A percentile compares a stretch with the other conserved stretches of the same genome.
Evolutionary conservation across 2,113 vertebrate species (phyloP).

Genomic region (Campylomormyrus tamandua): DNA sequence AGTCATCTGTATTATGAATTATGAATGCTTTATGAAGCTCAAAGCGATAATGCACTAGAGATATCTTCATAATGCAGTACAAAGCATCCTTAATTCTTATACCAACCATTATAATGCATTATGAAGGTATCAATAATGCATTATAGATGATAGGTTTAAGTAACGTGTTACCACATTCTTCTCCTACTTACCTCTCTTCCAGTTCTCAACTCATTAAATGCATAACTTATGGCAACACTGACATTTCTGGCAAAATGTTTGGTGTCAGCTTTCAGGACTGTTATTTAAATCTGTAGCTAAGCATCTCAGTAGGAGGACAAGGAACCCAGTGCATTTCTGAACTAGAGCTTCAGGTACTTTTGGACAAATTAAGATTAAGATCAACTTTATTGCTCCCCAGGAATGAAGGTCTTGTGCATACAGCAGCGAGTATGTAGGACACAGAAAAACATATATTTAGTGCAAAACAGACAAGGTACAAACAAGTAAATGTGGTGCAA

Average conservation of each 20-base stretch:
- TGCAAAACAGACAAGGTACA: background rate
- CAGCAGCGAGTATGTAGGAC: background rate
- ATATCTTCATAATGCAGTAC: too few relatives aligned
- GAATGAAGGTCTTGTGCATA: background rate
- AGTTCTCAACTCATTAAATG: background rate
- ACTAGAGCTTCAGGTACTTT: background rate
- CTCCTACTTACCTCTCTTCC: background rate
- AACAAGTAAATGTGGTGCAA: background rate
- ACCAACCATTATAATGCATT: too few relatives aligned
- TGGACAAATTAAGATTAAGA: background rate
- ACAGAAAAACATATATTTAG: background rate
- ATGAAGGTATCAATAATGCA: too few relatives aligned
- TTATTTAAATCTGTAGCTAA: background rate
- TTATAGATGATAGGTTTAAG: background rate
- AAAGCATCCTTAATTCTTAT: too few relatives aligned
- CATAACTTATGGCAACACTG: background rate
- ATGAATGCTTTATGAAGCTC: too few relatives aligned
- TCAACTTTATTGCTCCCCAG: background rate
- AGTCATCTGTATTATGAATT: too few relatives aligned
- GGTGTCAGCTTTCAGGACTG: background rate
- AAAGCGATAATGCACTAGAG: too few relatives aligned
- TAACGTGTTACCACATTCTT: background rate
- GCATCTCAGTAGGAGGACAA: background rate
- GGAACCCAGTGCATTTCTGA: background rate
- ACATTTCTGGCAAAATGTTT: background rate